Evolutionary conservation across 1,140 invertebrate species (phyloP), one percentile per base, ranked within the genome.

Genomic region (Coenobita brevimanus): DNA sequence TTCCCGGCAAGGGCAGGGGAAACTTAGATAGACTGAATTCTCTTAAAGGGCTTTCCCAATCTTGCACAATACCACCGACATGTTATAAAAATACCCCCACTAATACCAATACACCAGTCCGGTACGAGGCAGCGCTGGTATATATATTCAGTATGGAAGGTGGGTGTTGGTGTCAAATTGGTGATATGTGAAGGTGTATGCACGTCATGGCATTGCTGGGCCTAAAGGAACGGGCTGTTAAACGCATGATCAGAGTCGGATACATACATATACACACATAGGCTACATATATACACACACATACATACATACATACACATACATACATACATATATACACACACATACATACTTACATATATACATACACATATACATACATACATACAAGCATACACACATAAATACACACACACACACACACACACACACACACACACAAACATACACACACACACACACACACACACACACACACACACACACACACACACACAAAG

Each of bases 361-460:
- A 79, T 36, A 79, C 46, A 79, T 36, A 57, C 46, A 79, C 24
- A 79, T 24, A 79, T 36, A 79, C 33, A 79, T 36, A 79, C 46
- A 79, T 36, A 79, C 46, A 79, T 36, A 50, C 24, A 79, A 15
- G 50, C 46, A 79, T 36, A 36, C 46, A 79, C 24, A 57, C 46
- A 79, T 36, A 79, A 13, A 79, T 54, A 79, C 46, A 79, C 24
- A 54, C 46, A 79, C 24, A 79, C 46, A 79, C n/a, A n/a, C n/a
- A 75, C 24, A 79, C 24, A 79, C 33, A 79, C 24, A 79, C 24
- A 79, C 46, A 79, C 24, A 36, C 46, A 79, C 24, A 57, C 46
- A 79, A 15, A 79, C 46, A 79, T 54, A 79, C 46, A 79, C 24
- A 54, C 46, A 79, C 24, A 79, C 46, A 79, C n/a, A n/a, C n/a